Conservation (phyloP, 2,113 vertebrate species). For the Nycticryphes semicollaris region DNA sequence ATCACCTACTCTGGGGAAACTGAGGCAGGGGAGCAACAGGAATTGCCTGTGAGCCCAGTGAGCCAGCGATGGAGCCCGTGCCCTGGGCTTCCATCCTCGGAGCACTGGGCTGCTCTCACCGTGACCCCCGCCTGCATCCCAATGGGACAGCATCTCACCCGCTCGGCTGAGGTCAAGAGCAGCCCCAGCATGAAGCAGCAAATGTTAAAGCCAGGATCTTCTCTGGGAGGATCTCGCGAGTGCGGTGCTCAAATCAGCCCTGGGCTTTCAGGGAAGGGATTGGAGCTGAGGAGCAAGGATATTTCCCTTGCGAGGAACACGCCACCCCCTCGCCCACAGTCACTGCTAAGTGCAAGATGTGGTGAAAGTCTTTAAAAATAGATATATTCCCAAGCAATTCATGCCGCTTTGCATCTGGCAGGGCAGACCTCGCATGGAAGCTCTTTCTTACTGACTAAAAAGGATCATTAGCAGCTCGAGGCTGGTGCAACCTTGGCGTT, state of each 20-base stretch:
- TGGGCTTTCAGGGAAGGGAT: slow-evolving; percentile 25
- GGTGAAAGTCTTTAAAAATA: slow-evolving; percentile 62
- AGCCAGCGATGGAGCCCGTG: rapidly evolving
- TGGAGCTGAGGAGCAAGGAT: neutral
- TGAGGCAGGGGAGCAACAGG: neutral
- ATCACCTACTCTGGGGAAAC: neutral
- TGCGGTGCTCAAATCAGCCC: neutral
- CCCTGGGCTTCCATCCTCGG: neutral
- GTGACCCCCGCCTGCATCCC: neutral
- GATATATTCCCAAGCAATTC: slow-evolving; percentile 64
- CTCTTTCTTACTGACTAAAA: slow-evolving; percentile 41
- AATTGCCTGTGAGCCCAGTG: rapidly evolving
- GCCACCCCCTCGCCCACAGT: slow-evolving; percentile 48
- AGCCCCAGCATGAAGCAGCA: neutral
- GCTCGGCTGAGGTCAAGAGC: neutral
- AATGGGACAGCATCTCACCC: neutral
- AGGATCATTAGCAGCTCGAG: slow-evolving; percentile 14
- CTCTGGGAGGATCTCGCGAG: neutral
- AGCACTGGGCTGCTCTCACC: neutral
- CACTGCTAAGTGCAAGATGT: slow-evolving; percentile 56
- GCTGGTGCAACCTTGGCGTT: slow-evolving; percentile 25
- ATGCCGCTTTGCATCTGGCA: slow-evolving; percentile 47
- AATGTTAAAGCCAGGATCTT: neutral
- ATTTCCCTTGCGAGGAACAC: slow-evolving; percentile 51
- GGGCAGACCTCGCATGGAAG: slow-evolving; percentile 37